Percentiles rank a stretch among this genome's conserved stretches.
phyloP scores from a whole-genome alignment of 1,140 invertebrate genomes.

The Drosophila littoralis region DNA sequence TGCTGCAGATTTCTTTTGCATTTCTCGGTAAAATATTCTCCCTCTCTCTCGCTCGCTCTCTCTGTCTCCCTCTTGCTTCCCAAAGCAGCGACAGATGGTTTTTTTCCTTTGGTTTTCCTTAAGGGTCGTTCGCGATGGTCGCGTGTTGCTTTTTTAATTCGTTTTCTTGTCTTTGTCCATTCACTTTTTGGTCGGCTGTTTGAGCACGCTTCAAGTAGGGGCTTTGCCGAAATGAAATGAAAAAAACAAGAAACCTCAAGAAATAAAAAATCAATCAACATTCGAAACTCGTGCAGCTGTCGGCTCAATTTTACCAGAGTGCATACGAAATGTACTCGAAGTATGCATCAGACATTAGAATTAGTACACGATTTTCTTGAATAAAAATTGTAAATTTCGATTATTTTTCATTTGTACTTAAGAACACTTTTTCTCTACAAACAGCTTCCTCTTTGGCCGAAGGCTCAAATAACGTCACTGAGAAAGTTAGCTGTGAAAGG shows the following conservation, averaged over 20 bases:
- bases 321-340: too few species aligned
- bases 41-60: too few species aligned
- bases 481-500: too few species aligned
- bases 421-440: too few species aligned
- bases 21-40: constrained; percentile 1
- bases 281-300: constrained; percentile 11
- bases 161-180: constrained; percentile 28
- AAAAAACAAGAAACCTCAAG: not conserved
- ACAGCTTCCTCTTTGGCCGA: too few species aligned
- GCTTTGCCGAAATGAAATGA: constrained; percentile 11
- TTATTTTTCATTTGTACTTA: too few species aligned
- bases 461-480: too few species aligned
- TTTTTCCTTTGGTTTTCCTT: not conserved
- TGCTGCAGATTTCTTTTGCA: constrained; percentile 58
- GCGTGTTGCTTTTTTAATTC: constrained; percentile 56
- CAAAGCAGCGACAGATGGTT: constrained; percentile 64
- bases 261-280: constrained; percentile 8
- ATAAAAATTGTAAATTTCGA: too few species aligned
- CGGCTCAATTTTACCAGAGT: too few species aligned
- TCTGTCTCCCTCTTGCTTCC: not conserved
- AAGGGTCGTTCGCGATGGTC: constrained; percentile 47
- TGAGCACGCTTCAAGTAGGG: constrained; percentile 12
- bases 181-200: constrained; percentile 1
- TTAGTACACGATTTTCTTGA: too few species aligned
- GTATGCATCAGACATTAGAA: too few species aligned